phyloP scores from a whole-genome alignment of 2,797 vertebrate species.

The Tinamus major region DNA sequence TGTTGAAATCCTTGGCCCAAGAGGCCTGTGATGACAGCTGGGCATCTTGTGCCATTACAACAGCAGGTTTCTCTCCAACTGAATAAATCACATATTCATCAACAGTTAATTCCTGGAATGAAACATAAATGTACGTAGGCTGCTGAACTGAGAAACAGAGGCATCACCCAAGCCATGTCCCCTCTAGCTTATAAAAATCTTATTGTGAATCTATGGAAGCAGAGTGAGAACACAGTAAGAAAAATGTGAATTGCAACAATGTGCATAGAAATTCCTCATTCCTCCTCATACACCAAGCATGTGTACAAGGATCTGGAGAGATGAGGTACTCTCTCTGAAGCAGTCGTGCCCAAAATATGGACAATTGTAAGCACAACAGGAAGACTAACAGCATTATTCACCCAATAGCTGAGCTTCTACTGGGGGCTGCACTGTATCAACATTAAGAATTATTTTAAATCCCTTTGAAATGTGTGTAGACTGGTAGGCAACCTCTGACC shows the following conservation, averaged over 20 bases:
- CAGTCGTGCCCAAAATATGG: background rate
- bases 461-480: background rate
- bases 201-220: background rate
- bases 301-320: constrained; percentile 1
- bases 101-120: constrained; percentile 28
- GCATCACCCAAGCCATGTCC: background rate
- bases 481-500: constrained; percentile 19
- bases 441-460: background rate
- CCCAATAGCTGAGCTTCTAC: background rate
- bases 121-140: background rate
- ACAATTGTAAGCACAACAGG: background rate
- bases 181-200: background rate
- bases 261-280: constrained; percentile 1
- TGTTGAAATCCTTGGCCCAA: background rate
- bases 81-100: constrained; percentile 25
- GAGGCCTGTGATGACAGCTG: background rate
- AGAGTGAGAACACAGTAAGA: constrained; percentile 11
- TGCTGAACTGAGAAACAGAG: constrained; percentile 5
- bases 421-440: background rate
- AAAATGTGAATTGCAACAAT: background rate
- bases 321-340: background rate
- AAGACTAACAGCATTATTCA: background rate
- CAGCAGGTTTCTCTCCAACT: background rate
- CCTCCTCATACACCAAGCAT: background rate
- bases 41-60: background rate